Evolutionary conservation across 2,888 invertebrate genomes (phyloP).

Genomic region (Stenolophus ochropezus): DNA sequence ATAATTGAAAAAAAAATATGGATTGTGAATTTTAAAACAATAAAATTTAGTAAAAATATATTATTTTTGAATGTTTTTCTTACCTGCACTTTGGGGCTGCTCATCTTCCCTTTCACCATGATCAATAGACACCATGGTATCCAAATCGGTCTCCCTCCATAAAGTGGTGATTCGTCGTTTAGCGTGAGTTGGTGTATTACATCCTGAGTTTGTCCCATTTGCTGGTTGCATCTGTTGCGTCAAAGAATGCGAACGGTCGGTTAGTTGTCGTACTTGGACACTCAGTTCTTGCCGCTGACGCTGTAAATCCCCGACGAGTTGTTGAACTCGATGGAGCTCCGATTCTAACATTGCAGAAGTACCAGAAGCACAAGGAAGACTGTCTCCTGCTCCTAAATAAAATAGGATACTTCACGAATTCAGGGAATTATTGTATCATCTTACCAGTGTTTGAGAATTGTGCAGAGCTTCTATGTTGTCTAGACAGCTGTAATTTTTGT

Average conservation of each 20-base stretch:
- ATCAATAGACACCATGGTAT: slow-evolving; percentile 86
- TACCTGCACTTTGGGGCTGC: slow-evolving; percentile 10
- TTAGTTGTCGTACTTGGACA: slow-evolving; percentile 88
- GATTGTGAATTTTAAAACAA: not conserved
- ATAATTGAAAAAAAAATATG: not conserved
- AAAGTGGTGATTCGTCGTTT: slow-evolving; percentile 80
- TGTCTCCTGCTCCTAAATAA: slow-evolving; percentile 70
- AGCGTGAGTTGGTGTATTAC: slow-evolving; percentile 60
- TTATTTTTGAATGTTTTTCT: not conserved
- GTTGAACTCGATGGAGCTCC: slow-evolving; percentile 89
- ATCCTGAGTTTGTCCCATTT: slow-evolving; percentile 43
- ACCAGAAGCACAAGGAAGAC: slow-evolving; percentile 73
- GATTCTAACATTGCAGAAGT: slow-evolving; percentile 83
- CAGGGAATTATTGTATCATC: too few species aligned
- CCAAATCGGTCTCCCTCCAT: slow-evolving; percentile 94
- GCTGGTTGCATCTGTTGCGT: slow-evolving; percentile 75
- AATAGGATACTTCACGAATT: too few species aligned
- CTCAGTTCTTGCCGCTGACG: slow-evolving; percentile 90
- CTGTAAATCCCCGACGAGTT: slow-evolving; percentile 89
- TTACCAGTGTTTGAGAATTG: slow-evolving; percentile 71
- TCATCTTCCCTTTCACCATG: slow-evolving; percentile 73
- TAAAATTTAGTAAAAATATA: not conserved
- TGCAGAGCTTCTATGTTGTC: slow-evolving; percentile 74
- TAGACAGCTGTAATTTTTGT: slow-evolving; percentile 86
- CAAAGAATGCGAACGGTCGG: slow-evolving; percentile 85